Base-by-base conservation (phyloP, 2,797 vertebrate genomes). In the Serranus cabrilla region DNA sequence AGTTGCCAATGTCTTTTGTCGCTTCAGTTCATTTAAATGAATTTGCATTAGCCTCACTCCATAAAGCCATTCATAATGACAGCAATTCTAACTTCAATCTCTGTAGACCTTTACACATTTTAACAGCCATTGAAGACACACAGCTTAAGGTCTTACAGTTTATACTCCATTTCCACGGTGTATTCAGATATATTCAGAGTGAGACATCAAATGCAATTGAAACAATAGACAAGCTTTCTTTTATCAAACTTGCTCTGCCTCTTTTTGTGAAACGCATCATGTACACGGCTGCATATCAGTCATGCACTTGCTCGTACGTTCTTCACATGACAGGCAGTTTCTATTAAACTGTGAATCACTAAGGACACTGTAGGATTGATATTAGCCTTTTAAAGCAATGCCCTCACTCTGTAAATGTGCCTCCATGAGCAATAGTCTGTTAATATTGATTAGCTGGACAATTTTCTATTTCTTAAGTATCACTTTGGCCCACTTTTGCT, bases 1-100 rank as follows among this genome's bases (percentile, higher is more conserved):
- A 91, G 86, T 78, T 85, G 84, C 79, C 86, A 62, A 69, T 81
- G 83, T 57, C 86, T 91, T 90, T 90, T 91, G 88, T 92, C 82
- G 78, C 78, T 85, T 88, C 79, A 74, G 78, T 87, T 91, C 87
- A 84, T 89, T 89, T 84, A 85, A 89, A 88, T 87, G 84, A 91
- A 82, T 86, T 75, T 80, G 79, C 78, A 78, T 91, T 90, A 85
- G 78, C 81, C 67, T 76, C 83, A 71, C 86, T 88, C 82, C 83
- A 84, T 92, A 85, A 88, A 82, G 81, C 73, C 71, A 75, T 85
- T 90, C 83, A 80, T 76, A 82, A 90, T 81, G 90, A 90, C 90
- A 90, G 86, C 82, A 31, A 39, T 39, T 70, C 71, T 45, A 74
- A 74, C 83, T 81, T 89, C 81, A 90, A 86, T 81, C 79, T 78